Base-by-base conservation (phyloP, 2,797 vertebrate species). In the Sebastes oblongus region DNA sequence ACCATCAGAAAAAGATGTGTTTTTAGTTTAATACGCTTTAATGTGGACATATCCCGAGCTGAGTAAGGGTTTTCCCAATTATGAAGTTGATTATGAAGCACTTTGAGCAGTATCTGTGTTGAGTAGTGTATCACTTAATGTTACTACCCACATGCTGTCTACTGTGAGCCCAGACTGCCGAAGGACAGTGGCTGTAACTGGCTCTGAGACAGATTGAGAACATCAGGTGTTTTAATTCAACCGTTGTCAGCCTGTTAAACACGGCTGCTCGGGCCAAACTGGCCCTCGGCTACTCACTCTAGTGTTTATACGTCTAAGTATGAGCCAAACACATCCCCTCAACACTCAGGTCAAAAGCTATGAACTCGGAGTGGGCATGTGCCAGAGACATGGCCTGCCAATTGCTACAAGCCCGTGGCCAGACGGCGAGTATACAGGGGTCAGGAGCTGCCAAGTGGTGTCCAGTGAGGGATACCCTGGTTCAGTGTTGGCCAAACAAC, bases 401-500 rank as follows among this genome's bases (percentile, higher is more conserved):
- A 93, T 39, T 81, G 90, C 91, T 87, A 86, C 85, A 87, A 89
- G 92, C 90, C 87, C 68, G 86, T 92, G 87, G 93, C 90, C 94
- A 94, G 91, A 92, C 89, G 87, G 86, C 67, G 69, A 81, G 85
- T 13, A 66, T 60, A n/a, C 75, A 72, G 55, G 62, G 92, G 91
- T 92, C 90, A 90, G 84, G 61, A 83, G 75, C 81, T 89, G 92
- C 94, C 92, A 94, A 92, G 90, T 85, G 86, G 80, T 74, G 90
- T 93, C 93, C 92, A 72, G 88, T 70, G 90, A 93, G 92, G 92
- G 88, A 90, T 80, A 69, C 72, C 72, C 78, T 20, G 82, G 73
- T 77, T 81, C 59, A 86, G 81, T 72, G 78, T 78, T 90, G 92
- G 93, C 91, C 94, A 96, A 95, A 92, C 92, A 94, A 87, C 89